Evolutionary conservation across 1,140 invertebrate species (phyloP).

Genomic region (Pachyrhynchus sulphureomaculatus): DNA sequence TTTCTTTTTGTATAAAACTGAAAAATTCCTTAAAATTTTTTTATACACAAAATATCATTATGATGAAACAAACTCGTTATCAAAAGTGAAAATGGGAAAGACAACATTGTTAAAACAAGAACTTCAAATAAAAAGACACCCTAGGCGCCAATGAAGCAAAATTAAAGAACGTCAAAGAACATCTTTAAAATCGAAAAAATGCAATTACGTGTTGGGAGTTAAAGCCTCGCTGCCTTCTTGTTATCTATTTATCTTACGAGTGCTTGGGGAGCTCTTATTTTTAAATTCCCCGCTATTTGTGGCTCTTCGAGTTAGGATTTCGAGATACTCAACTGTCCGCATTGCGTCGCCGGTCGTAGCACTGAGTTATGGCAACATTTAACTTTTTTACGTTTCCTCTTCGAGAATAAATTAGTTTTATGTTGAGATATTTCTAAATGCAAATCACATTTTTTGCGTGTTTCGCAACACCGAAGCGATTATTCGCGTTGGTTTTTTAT

Average conservation of each 20-base stretch:
- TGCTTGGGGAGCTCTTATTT: constrained; percentile 20
- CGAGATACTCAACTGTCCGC: constrained; percentile 1
- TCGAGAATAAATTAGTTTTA: constrained; percentile 29
- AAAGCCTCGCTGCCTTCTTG: constrained; percentile 12
- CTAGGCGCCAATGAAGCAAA: constrained; percentile 16
- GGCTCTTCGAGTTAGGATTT: constrained; percentile 15
- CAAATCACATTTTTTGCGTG: constrained; percentile 27
- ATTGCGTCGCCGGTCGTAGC: constrained; percentile 14
- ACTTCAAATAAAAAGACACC: constrained; percentile 3
- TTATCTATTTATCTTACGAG: constrained; percentile 33
- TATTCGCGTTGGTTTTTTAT: constrained; percentile 15
- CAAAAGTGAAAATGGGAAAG: too few relatives aligned
- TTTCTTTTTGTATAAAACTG: too few relatives aligned
- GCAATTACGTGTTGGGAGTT: constrained; percentile 16
- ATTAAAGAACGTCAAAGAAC: constrained; percentile 19
- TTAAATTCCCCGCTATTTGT: constrained; percentile 22
- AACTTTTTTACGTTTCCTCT: constrained; percentile 25
- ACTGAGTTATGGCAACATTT: constrained; percentile 20
- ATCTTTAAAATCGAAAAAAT: constrained; percentile 32
- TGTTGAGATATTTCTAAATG: constrained; percentile 25
- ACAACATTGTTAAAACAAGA: too few relatives aligned
- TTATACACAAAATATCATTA: too few relatives aligned
- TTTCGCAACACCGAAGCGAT: constrained; percentile 12
- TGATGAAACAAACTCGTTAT: too few relatives aligned
- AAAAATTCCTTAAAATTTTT: too few relatives aligned